Conservation (phyloP, 2,113 vertebrate species). For the Rissa tridactyla region DNA sequence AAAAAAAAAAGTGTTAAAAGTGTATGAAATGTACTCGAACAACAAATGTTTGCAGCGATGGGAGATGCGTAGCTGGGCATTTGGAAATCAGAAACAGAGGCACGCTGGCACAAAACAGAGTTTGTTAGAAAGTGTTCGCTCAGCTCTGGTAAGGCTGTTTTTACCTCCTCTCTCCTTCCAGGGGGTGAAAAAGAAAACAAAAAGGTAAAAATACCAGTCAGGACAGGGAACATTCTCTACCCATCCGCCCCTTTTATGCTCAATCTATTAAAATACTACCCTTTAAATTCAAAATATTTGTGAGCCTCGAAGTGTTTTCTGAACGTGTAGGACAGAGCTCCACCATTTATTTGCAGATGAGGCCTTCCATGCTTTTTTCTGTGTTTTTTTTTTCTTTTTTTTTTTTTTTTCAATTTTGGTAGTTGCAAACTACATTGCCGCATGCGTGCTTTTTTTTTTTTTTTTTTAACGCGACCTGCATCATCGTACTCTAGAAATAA, state of each 20-base stretch:
- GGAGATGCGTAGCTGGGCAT: constrained; percentile 1
- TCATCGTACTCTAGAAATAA: constrained; percentile 72
- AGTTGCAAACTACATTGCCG: not conserved
- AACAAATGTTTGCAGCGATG: constrained; percentile 13
- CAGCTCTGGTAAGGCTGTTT: not conserved
- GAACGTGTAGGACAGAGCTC: not conserved
- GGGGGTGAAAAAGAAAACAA: not conserved
- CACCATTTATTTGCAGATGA: not conserved
- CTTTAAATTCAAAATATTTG: not conserved
- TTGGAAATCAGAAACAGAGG: not conserved
- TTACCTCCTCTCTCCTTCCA: not conserved
- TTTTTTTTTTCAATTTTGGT: not conserved
- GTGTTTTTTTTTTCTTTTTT: not conserved
- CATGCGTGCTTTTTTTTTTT: constrained; percentile 19
- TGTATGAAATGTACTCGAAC: constrained; percentile 36
- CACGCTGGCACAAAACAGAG: not conserved
- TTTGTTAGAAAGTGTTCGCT: not conserved
- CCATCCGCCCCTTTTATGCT: not conserved
- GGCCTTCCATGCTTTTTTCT: not conserved
- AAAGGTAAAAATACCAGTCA: not conserved
- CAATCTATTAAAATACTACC: not conserved
- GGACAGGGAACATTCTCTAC: not conserved
- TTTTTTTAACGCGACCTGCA: constrained; percentile 9
- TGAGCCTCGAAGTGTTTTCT: not conserved
- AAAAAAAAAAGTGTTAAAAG: constrained; percentile 53